phyloP scores from a whole-genome alignment of 2,888 invertebrate species.

The Drosophila quinaria region DNA sequence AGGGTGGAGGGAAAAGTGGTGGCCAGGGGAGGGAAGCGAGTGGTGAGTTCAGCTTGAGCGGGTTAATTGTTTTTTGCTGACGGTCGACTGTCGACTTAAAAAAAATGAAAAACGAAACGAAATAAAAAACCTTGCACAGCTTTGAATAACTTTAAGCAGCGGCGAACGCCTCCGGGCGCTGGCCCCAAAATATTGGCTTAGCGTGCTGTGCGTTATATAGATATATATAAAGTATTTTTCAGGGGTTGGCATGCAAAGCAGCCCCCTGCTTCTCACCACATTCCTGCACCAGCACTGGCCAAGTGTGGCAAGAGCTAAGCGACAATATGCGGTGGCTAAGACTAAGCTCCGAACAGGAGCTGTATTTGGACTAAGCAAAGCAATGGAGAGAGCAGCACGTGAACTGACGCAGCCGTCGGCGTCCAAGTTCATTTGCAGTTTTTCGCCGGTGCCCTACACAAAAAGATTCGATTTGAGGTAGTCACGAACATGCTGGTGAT shows the following conservation, averaged over 20 bases:
- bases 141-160: constrained; percentile 76
- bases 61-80: constrained; percentile 77
- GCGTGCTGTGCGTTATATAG: constrained; percentile 64
- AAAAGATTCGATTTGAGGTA: constrained; percentile 37
- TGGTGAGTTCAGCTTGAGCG: constrained; percentile 47
- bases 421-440: constrained; percentile 75
- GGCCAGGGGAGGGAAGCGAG: background rate
- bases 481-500: constrained; percentile 51
- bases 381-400: constrained; percentile 23
- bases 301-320: too few species aligned
- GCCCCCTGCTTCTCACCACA: too few species aligned
- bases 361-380: too few species aligned
- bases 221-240: too few species aligned
- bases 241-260: too few species aligned
- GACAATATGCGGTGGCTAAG: too few species aligned
- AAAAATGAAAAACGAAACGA: constrained; percentile 18
- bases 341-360: too few species aligned
- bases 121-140: constrained; percentile 50
- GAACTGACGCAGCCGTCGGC: constrained; percentile 48
- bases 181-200: constrained; percentile 77
- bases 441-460: constrained; percentile 56
- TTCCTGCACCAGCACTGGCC: too few species aligned
- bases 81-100: constrained; percentile 44
- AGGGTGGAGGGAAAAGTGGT: too few species aligned
- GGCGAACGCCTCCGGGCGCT: constrained; percentile 38